Conservation (phyloP, 2,888 invertebrate genomes). For the Platycnemis pennipes region DNA sequence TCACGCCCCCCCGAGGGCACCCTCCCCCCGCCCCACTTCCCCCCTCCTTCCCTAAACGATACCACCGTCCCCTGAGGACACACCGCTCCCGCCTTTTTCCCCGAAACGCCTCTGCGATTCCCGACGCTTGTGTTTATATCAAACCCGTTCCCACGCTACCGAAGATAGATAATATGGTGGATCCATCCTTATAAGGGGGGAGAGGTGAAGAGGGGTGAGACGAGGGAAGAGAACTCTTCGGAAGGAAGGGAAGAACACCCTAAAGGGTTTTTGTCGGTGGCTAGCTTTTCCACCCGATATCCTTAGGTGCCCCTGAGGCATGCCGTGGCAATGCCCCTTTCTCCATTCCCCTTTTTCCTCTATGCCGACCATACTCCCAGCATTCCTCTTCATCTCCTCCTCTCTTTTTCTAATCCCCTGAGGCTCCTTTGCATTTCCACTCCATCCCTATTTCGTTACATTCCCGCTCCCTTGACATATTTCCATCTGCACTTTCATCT, state of each 20-base stretch:
- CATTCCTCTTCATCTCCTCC: neutral
- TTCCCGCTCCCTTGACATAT: neutral
- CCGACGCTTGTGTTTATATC: conserved; percentile 44
- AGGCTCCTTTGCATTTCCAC: neutral
- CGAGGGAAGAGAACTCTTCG: conserved; percentile 27
- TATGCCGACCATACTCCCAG: neutral
- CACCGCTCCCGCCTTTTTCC: conserved; percentile 20
- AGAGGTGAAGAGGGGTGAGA: neutral
- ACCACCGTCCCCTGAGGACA: neutral
- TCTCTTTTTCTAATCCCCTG: neutral
- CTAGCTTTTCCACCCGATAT: conserved; percentile 34
- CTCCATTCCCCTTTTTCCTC: neutral
- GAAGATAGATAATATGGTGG: conserved; percentile 18
- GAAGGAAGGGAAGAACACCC: conserved; percentile 26
- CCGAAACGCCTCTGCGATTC: conserved; percentile 60
- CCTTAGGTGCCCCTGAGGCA: neutral
- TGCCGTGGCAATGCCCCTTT: neutral
- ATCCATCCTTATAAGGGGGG: neutral
- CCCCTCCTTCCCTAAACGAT: neutral
- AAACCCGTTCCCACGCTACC: conserved; percentile 60
- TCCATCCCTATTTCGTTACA: neutral
- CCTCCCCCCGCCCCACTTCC: neutral
- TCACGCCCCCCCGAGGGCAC: neutral
- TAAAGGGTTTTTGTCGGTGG: conserved; percentile 23
- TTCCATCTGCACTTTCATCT: neutral